Evolutionary conservation across 2,888 invertebrate genomes (phyloP).

Genomic region (Gymnoscelis rufifasciata): DNA sequence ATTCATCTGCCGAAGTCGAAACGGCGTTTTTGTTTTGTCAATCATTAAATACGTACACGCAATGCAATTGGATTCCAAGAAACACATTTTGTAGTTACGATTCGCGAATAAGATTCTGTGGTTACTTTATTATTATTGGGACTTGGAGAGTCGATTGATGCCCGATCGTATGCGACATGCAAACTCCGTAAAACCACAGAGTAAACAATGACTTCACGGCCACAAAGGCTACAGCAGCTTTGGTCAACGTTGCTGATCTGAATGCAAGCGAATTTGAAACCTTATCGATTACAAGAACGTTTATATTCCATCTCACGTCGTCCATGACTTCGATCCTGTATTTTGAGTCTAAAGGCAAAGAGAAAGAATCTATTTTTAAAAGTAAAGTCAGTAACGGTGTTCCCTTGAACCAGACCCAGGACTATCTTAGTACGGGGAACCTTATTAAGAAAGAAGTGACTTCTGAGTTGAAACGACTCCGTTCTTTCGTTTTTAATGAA

Average conservation of each 20-base stretch:
- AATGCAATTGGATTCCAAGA: slow-evolving; percentile 50
- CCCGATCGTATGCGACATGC: slow-evolving; percentile 44
- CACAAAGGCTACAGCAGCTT: slow-evolving; percentile 17
- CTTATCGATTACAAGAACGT: background rate
- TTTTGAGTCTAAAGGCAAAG: slow-evolving; percentile 1
- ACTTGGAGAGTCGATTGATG: slow-evolving; percentile 52
- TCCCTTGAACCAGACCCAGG: slow-evolving; percentile 8
- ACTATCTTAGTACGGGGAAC: slow-evolving; percentile 24
- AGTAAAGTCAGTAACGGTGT: background rate
- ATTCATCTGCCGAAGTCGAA: slow-evolving; percentile 31
- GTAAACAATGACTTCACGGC: slow-evolving; percentile 18
- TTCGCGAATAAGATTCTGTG: slow-evolving; percentile 48
- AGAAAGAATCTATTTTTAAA: slow-evolving; percentile 1
- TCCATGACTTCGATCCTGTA: background rate
- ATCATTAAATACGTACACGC: slow-evolving; percentile 36
- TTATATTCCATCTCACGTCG: background rate
- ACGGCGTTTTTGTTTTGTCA: slow-evolving; percentile 31
- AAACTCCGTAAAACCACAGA: slow-evolving; percentile 30
- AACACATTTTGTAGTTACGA: slow-evolving; percentile 51
- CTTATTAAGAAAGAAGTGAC: slow-evolving; percentile 35
- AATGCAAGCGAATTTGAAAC: slow-evolving; percentile 3
- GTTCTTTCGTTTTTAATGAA: slow-evolving; percentile 54
- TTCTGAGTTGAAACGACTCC: slow-evolving; percentile 33
- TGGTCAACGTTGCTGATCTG: background rate
- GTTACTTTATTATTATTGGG: slow-evolving; percentile 60